Percentiles rank a stretch among this genome's conserved stretches.
Evolutionary conservation across 2,797 vertebrate species (phyloP).

Genomic region (Sebastiscus tertius): DNA sequence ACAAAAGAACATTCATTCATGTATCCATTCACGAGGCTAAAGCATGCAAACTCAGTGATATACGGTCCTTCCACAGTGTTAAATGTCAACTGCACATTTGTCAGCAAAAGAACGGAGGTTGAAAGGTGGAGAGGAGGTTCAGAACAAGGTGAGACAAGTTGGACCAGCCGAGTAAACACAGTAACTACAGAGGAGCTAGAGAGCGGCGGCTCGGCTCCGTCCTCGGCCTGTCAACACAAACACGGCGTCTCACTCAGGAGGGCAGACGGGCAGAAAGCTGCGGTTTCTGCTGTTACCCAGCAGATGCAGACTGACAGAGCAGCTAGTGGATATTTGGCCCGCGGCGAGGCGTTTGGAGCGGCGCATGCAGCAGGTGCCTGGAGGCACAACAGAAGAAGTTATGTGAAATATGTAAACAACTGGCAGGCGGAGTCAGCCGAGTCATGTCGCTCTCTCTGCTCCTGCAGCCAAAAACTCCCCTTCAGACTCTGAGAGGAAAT

Average conservation of each 20-base stretch:
- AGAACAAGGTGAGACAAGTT: constrained; percentile 38
- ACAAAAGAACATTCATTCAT: not conserved
- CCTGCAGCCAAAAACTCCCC: not conserved
- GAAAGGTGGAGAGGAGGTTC: constrained; percentile 17
- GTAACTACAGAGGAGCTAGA: constrained; percentile 3
- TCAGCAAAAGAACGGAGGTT: not conserved
- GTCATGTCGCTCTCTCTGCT: constrained; percentile 12
- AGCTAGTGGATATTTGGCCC: constrained; percentile 14
- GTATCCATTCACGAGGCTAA: not conserved
- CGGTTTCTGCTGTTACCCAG: constrained; percentile 28
- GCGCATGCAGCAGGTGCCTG: constrained; percentile 33
- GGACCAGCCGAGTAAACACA: not conserved
- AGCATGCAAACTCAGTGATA: not conserved
- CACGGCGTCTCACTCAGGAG: constrained; percentile 21
- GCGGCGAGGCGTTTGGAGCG: constrained; percentile 19
- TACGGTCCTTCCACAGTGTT: not conserved
- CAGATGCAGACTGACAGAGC: constrained; percentile 38
- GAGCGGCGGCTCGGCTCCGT: constrained; percentile 3
- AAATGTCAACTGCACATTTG: not conserved
- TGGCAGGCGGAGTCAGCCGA: constrained; percentile 13
- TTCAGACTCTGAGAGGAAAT: constrained; percentile 16
- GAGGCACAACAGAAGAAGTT: constrained; percentile 41
- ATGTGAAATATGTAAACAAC: constrained; percentile 74
- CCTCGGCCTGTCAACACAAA: constrained; percentile 40
- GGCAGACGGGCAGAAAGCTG: constrained; percentile 4